Conservation (phyloP, 2,113 vertebrate genomes). For the Anguilla rostrata region DNA sequence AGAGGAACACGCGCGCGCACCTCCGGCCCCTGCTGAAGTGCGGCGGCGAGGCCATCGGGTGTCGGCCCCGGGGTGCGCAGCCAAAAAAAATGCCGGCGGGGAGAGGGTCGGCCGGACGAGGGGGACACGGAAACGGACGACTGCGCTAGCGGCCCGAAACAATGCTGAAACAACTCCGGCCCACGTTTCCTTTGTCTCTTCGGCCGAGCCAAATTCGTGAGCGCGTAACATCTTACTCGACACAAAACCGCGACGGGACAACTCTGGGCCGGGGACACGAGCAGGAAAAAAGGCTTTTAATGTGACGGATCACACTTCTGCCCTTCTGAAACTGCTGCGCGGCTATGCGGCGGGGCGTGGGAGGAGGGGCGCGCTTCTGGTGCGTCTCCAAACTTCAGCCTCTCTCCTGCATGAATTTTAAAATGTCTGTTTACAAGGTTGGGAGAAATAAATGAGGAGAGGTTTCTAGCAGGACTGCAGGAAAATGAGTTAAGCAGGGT, state of each 20-base stretch:
- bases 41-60: background rate
- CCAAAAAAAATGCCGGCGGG: background rate
- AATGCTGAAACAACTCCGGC: background rate
- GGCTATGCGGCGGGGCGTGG: background rate
- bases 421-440: slow-evolving; percentile 15
- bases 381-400: slow-evolving; percentile 11
- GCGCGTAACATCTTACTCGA: background rate
- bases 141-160: background rate
- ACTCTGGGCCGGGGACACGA: background rate
- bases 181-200: background rate
- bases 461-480: background rate
- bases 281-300: background rate
- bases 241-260: background rate
- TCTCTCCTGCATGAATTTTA: slow-evolving; percentile 23
- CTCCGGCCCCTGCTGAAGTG: background rate
- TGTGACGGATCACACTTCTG: background rate
- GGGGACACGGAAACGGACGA: background rate
- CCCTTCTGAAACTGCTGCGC: background rate
- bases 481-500: background rate
- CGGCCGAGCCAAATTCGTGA: background rate
- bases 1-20: background rate
- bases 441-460: background rate
- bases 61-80: background rate
- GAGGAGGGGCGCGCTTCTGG: background rate
- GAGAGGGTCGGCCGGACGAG: background rate